Evolutionary conservation across 2,888 invertebrate species (phyloP), one percentile per base, ranked within the genome.

Genomic region (Lydus trimaculatus): DNA sequence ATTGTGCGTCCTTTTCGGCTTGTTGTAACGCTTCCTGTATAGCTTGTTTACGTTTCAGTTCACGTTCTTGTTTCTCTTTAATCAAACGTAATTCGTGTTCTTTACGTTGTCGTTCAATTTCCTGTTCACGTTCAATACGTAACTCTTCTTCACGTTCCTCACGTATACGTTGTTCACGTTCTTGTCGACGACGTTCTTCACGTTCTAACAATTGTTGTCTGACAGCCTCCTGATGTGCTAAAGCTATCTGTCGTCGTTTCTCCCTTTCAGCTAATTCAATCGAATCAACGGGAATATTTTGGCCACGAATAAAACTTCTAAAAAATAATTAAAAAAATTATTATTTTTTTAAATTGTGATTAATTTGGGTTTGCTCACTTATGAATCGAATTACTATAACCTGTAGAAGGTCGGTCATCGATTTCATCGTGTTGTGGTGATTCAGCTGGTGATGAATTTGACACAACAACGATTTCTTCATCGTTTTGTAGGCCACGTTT

Each of bases 221-320:
- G 77, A 96, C 94, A 15, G 94, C 95, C 70, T 92, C 91, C 84
- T 97, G 97, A 75, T 96, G 90, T 82, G 95, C 95, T 71, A 95
- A 84, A 0, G 96, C 96, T 84, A 93, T 92, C 72, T 94, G 91
- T 31, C 95, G 89, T 84, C 91, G 93, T 69, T 90, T 89, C 85
- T 96, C 95, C 74, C 95, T 88, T 84, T 97, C 95, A 9, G 92
- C 92, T 76, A 93, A 87, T 64, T 94, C 91, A 74, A 91, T 89
- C 1, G 94, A 92, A 82, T 96, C 96, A 66, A 96, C 83, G 0
- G 92, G 94, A 17, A 92, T 91, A 84, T 96, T 96, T 86, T 96
- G 96, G 9, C 97, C 97, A 73, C 96, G 88, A 59, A 96, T 85
- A 84, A 91, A 93, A 56, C 92, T 91, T 72, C 89, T 89, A 63